A percentile compares a stretch with the other conserved stretches of the same genome.
Conservation (phyloP, 2,797 vertebrate genomes). For the Spinibarbus caldwelli region DNA sequence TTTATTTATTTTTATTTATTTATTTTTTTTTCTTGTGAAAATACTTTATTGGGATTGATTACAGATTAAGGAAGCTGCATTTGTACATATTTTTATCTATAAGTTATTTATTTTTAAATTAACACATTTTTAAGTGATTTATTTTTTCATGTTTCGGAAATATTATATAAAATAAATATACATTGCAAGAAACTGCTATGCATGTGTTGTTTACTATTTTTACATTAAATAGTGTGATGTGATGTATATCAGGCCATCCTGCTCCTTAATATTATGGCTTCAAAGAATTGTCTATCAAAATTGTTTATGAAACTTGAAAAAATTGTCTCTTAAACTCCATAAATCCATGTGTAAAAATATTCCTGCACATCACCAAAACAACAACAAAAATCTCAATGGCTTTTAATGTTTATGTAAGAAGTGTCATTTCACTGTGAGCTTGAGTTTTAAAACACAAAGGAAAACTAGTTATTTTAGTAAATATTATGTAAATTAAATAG, state of each 20-base stretch:
- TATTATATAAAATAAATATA: background rate
- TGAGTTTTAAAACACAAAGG: background rate
- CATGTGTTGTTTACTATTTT: background rate
- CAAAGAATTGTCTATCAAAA: background rate
- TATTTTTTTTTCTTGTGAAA: too few relatives aligned
- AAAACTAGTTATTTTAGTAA: background rate
- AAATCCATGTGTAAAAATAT: background rate
- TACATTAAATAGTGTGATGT: background rate
- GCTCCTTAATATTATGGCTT: background rate
- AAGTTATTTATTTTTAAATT: too few relatives aligned
- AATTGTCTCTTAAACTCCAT: background rate
- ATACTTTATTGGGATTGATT: too few relatives aligned
- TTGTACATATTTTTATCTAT: too few relatives aligned
- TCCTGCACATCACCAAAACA: background rate
- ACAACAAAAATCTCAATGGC: background rate
- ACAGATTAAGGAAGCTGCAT: too few relatives aligned
- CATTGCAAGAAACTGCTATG: background rate
- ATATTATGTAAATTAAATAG: background rate
- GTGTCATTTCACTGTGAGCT: background rate
- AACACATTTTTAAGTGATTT: too few relatives aligned
- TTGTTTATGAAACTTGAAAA: too few relatives aligned
- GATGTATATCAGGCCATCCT: background rate
- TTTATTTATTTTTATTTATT: too few relatives aligned
- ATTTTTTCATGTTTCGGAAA: too few relatives aligned
- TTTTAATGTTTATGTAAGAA: background rate